phyloP scores from a whole-genome alignment of 92 coral and sea anemone species.

The Hydrozoanthus gracilis region DNA sequence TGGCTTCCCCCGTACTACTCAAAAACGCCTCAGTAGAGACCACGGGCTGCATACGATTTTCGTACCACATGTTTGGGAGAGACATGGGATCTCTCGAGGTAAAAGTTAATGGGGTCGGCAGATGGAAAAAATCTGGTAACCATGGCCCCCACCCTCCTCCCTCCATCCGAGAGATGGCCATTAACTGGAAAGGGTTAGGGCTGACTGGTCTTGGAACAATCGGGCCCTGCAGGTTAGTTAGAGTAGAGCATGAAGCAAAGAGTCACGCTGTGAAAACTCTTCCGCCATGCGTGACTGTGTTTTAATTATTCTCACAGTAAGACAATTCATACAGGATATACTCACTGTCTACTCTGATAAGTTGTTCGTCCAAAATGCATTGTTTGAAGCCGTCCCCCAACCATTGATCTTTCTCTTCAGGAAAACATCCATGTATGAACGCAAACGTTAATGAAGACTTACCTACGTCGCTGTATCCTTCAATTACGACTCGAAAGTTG shows the following conservation, averaged over 20 bases:
- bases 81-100: constrained; percentile 14
- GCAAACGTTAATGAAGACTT: not conserved
- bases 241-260: too few species aligned
- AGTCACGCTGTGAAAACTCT: too few species aligned
- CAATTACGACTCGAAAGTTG: not conserved
- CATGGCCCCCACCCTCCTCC: not conserved
- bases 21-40: not conserved
- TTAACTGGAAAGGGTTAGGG: too few species aligned
- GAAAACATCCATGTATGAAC: not conserved
- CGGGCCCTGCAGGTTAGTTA: too few species aligned
- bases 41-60: constrained; percentile 1
- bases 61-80: constrained; percentile 12
- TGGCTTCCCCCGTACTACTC: constrained; percentile 16
- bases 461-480: not conserved
- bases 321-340: too few species aligned
- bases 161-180: too few species aligned
- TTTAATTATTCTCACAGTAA: too few species aligned
- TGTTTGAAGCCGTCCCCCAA: constrained; percentile 3
- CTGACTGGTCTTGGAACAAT: too few species aligned
- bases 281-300: too few species aligned
- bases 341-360: too few species aligned
- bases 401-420: not conserved
- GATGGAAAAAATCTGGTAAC: not conserved
- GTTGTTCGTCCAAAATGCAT: not conserved
- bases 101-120: not conserved